Evolutionary conservation across 2,888 invertebrate genomes (phyloP).

Genomic region (Microctonus brassicae): DNA sequence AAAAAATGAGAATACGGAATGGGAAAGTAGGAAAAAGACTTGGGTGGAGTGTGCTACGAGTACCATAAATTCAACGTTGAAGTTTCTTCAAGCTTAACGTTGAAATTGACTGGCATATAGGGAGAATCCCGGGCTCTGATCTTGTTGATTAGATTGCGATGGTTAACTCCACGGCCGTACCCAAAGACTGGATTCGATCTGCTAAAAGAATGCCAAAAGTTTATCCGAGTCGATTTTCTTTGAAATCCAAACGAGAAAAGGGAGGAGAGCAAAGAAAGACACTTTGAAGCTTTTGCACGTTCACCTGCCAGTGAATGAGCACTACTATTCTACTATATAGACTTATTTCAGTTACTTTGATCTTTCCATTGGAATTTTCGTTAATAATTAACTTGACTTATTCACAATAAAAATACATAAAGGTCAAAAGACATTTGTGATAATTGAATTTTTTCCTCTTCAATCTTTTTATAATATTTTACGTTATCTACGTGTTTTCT

Average conservation of each 20-base stretch:
- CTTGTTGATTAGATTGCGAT: constrained; percentile 56
- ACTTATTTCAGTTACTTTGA: constrained; percentile 9
- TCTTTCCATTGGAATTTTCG: neutral
- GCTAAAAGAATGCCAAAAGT: constrained; percentile 41
- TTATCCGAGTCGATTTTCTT: constrained; percentile 33
- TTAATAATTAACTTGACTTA: neutral
- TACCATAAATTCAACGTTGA: constrained; percentile 20
- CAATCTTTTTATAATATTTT: too few relatives aligned
- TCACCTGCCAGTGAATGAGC: constrained; percentile 21
- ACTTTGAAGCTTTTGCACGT: constrained; percentile 9
- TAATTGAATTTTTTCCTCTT: neutral
- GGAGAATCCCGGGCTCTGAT: constrained; percentile 43
- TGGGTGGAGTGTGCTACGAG: constrained; percentile 22
- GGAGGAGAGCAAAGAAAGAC: neutral
- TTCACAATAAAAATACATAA: neutral
- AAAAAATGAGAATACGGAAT: neutral
- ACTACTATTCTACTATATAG: too few relatives aligned
- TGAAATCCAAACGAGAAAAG: constrained; percentile 9
- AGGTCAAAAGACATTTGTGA: neutral
- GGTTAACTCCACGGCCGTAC: constrained; percentile 50
- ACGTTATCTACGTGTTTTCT: too few relatives aligned
- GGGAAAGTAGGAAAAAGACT: constrained; percentile 17
- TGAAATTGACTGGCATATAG: constrained; percentile 26
- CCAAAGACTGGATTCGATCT: constrained; percentile 41
- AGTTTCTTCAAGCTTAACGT: constrained; percentile 25